Evolutionary conservation across 1,140 invertebrate species (phyloP).

Genomic region (Danaus plexippus): DNA sequence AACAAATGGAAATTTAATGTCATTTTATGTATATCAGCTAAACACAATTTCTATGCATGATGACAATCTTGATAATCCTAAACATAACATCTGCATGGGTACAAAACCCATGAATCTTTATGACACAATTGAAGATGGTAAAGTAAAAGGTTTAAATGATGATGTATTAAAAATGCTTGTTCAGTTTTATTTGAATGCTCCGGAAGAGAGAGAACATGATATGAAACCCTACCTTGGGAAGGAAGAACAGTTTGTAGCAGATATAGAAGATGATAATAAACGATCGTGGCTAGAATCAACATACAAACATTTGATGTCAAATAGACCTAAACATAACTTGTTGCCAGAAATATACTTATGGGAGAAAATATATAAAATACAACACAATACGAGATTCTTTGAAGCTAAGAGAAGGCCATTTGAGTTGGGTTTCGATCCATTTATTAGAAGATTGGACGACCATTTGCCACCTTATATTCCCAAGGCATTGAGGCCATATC

Average conservation of each 20-base stretch:
- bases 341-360: constrained; percentile 80
- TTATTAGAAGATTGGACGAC: constrained; percentile 74
- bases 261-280: constrained; percentile 78
- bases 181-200: constrained; percentile 82
- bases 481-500: constrained; percentile 72
- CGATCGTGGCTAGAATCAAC: constrained; percentile 77
- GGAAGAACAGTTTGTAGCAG: constrained; percentile 74
- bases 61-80: constrained; percentile 76
- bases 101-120: constrained; percentile 81
- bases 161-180: constrained; percentile 82
- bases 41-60: constrained; percentile 84
- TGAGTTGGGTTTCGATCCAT: constrained; percentile 74
- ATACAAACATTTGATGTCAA: constrained; percentile 79
- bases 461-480: constrained; percentile 79
- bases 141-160: constrained; percentile 86
- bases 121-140: constrained; percentile 79
- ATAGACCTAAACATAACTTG: constrained; percentile 74
- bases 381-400: constrained; percentile 76
- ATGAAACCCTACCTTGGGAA: constrained; percentile 82
- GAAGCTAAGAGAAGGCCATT: constrained; percentile 79
- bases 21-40: constrained; percentile 89
- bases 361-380: constrained; percentile 84
- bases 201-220: constrained; percentile 75
- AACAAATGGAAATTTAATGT: constrained; percentile 87
- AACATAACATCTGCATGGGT: constrained; percentile 87